A percentile compares a stretch with the other conserved stretches of the same genome.
These are phyloP conservation scores for Paradoxurus hermaphroditus DNA, from an alignment of 2,113 vertebrate species.

Conservation along the genomic window DNA sequence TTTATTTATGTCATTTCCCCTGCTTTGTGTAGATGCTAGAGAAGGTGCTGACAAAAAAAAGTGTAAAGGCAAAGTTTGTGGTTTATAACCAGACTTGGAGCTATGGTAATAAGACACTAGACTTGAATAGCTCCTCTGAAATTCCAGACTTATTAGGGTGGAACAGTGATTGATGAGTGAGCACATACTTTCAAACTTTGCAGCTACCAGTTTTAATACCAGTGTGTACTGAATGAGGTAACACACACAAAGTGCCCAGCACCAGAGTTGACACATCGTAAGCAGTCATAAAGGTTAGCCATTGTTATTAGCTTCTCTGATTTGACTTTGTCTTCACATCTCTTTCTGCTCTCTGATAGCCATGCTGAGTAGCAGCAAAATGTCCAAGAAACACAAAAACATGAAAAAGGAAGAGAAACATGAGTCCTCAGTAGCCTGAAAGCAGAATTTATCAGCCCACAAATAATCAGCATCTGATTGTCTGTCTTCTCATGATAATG, in stretches of 20 bases:
- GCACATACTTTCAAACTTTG: not conserved
- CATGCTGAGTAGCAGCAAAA: not conserved
- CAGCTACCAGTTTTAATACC: not conserved
- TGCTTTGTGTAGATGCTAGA: not conserved
- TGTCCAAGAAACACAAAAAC: not conserved
- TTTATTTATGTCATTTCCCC: not conserved
- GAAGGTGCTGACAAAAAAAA: not conserved
- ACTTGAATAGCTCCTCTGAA: not conserved
- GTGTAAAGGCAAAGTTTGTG: not conserved
- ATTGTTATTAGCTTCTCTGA: not conserved
- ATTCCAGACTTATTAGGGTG: not conserved
- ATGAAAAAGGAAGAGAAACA: not conserved
- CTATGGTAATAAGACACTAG: not conserved
- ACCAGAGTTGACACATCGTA: not conserved
- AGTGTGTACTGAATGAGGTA: not conserved
- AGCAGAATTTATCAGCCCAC: not conserved
- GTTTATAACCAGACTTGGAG: not conserved
- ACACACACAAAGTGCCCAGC: fast-evolving
- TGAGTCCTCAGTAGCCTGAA: not conserved
- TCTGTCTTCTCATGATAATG: not conserved
- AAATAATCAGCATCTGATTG: not conserved
- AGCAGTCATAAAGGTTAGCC: not conserved
- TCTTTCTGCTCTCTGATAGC: not conserved
- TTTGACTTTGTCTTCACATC: not conserved
- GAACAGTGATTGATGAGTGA: not conserved